phyloP scores from a whole-genome alignment of 2,888 invertebrate genomes.

The Nycteola revayana region DNA sequence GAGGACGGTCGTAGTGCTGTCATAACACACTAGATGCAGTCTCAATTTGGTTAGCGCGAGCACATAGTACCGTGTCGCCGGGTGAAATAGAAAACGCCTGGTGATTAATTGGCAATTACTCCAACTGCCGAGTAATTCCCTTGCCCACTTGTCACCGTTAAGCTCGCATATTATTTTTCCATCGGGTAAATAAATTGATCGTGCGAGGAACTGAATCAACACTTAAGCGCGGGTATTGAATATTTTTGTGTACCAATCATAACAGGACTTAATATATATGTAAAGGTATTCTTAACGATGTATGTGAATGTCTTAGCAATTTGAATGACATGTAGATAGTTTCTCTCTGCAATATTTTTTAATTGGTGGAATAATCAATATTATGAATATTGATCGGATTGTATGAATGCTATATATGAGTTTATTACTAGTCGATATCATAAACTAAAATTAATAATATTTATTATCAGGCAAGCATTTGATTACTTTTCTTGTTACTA shows the following conservation, averaged over 20 bases:
- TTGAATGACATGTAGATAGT: no score
- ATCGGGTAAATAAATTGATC: constrained; percentile 51
- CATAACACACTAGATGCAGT: constrained; percentile 47
- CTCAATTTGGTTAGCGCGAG: constrained; percentile 59
- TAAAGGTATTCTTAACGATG: no score
- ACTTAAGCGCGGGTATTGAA: constrained; percentile 14
- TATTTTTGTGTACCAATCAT: constrained; percentile 24
- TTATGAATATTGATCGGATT: no score
- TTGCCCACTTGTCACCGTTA: constrained; percentile 69
- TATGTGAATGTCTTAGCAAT: no score
- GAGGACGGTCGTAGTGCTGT: constrained; percentile 14
- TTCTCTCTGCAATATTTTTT: no score
- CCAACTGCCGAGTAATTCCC: constrained; percentile 67
- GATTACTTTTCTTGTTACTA: no score
- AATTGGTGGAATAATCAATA: no score
- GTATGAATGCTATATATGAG: no score
- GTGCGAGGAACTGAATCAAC: constrained; percentile 25
- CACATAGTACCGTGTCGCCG: constrained; percentile 41
- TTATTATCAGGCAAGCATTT: no score
- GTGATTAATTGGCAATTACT: constrained; percentile 81
- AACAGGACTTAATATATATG: no score
- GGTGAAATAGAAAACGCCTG: constrained; percentile 78
- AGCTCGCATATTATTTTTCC: constrained; percentile 57
- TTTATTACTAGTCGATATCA: no score
- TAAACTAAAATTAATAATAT: no score